Evolutionary conservation across 2,797 vertebrate species (phyloP).

Genomic region (Tragopan temminckii): DNA sequence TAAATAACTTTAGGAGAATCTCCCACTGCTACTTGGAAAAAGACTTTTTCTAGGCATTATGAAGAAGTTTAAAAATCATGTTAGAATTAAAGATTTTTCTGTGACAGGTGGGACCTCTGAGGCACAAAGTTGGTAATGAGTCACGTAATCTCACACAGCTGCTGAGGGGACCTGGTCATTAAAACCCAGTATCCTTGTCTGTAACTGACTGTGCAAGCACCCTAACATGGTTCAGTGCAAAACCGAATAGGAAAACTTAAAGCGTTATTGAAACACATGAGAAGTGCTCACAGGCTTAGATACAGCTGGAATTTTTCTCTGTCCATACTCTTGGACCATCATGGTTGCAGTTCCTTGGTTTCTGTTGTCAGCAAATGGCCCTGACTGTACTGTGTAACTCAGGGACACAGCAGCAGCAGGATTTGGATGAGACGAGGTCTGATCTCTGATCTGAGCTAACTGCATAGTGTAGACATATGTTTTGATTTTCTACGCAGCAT

Average conservation of each 20-base stretch:
- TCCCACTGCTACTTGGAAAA: neutral
- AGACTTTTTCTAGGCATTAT: neutral
- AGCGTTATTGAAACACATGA: neutral
- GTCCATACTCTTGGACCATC: too few relatives aligned
- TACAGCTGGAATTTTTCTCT: neutral
- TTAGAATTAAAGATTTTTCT: neutral
- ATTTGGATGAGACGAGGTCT: neutral
- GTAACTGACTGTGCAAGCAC: neutral
- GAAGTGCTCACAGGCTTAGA: neutral
- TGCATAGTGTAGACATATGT: too few relatives aligned
- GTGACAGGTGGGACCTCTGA: neutral
- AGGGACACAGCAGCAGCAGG: neutral
- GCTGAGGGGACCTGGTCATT: neutral
- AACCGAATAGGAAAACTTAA: neutral
- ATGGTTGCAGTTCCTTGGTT: neutral
- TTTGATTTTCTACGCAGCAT: neutral
- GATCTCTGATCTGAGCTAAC: neutral
- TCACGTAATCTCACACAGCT: neutral
- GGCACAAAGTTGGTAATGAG: neutral
- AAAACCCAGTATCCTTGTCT: neutral
- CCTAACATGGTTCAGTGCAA: neutral
- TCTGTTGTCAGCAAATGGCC: neutral
- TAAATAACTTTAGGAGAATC: neutral
- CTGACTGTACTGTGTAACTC: neutral
- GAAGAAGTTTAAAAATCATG: neutral